phyloP scores from a whole-genome alignment of 2,113 vertebrate genomes.

The Syngnathus typhle region DNA sequence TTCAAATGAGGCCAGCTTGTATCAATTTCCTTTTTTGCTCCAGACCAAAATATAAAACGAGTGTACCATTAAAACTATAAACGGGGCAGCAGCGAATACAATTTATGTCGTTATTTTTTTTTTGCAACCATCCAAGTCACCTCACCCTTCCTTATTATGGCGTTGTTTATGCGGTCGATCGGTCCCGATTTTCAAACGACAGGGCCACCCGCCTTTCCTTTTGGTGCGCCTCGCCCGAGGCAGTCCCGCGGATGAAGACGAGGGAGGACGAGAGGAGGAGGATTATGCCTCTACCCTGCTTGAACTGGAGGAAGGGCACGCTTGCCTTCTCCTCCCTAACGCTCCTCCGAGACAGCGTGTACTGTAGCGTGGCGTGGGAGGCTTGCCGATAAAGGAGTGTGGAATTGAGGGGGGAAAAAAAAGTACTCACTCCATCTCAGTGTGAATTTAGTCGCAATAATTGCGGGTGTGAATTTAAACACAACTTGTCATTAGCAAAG shows the following conservation, averaged over 20 bases:
- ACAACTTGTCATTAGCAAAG: not conserved
- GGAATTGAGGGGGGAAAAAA: not conserved
- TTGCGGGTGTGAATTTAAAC: conserved; percentile 10
- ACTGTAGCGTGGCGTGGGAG: conserved; percentile 50
- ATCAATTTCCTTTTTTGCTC: conserved; percentile 14
- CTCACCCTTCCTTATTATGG: conserved; percentile 18
- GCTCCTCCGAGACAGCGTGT: conserved; percentile 44
- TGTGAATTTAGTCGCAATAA: conserved; percentile 29
- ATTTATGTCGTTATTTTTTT: conserved; percentile 19
- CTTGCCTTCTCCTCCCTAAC: conserved; percentile 53
- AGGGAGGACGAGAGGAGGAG: conserved; percentile 51
- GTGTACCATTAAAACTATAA: conserved; percentile 21
- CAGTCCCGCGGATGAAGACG: conserved; percentile 46
- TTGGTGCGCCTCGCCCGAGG: conserved; percentile 41
- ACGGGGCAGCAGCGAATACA: not conserved
- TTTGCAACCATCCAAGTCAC: conserved; percentile 30
- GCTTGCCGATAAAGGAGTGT: conserved; percentile 37
- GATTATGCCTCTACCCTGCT: conserved; percentile 48
- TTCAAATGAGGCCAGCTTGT: conserved; percentile 12
- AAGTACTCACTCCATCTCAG: conserved; percentile 23
- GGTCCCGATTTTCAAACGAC: conserved; percentile 47
- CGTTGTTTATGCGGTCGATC: conserved; percentile 48
- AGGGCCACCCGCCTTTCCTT: conserved; percentile 36
- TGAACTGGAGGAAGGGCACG: conserved; percentile 48
- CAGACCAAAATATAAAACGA: conserved; percentile 25